Evolutionary conservation across 2,888 invertebrate species (phyloP), one percentile per base, ranked within the genome.

Genomic region (Chalcis sispes): DNA sequence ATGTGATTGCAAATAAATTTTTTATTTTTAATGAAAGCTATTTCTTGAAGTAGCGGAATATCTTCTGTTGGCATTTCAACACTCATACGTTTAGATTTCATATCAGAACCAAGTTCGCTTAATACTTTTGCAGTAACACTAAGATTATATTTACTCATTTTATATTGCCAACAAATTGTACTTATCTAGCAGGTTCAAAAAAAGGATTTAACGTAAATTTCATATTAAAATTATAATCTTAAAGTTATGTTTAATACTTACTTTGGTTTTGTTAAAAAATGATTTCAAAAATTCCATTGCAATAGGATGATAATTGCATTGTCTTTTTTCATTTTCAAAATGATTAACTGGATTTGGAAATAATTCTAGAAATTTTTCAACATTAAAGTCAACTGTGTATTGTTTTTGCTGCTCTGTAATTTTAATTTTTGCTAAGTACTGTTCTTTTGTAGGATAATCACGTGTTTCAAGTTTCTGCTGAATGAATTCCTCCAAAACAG

Each of bases 321-420:
- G 20, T 46, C 84, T 80, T 0, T 65, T 61, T 27, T 46, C 5
- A 74, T 84, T 56, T 70, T 82, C 80, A 81, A 90, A 87, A 76
- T 85, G 80, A 13, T 80, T 73, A 40, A 85, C 82, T 1, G 91
- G 90, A 82, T 90, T 86, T 1, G 90, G 90, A 80, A 90, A 89
- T 3, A 90, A 78, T 66, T 89, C 84, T 0, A 91, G 78, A 81
- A 90, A 91, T 15, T 89, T 83, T 77, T 88, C 83, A 0, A 90
- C 83, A 32, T 86, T 82, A 62, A 91, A 91, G 7, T 90, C 87
- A 1, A 58, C 58, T 0, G 89, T 90, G 72, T 90, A 90, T 46
- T 89, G 89, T 70, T 86, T 87, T 10, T 42, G 15, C 13, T 76
- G 72, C 8, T 72, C 70, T 13, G 58, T 69, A 13, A 76, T 69